Conservation (phyloP, 2,888 invertebrate genomes). For the Leptinotarsa rubiginosa region DNA sequence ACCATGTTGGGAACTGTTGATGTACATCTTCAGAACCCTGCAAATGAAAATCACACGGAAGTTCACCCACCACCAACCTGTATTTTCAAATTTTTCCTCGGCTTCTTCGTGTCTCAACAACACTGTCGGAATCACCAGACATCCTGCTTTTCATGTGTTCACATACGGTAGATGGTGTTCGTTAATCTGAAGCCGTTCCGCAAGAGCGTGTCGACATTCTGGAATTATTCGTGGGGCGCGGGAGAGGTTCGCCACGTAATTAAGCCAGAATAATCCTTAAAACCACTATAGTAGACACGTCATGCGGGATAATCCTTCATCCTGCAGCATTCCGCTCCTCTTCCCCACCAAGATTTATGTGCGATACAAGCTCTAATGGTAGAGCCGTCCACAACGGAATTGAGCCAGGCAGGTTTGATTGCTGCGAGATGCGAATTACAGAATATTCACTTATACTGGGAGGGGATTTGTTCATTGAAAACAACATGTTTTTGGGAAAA, state of each 20-base stretch:
- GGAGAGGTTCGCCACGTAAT: conserved; percentile 58
- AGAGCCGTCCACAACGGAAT: neutral
- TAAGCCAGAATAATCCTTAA: conserved; percentile 59
- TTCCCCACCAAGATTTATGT: conserved; percentile 16
- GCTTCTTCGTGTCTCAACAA: no score
- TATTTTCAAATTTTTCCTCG: no score
- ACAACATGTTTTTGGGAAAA: no score
- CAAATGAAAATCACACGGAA: no score
- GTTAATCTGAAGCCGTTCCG: conserved; percentile 28
- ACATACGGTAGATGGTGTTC: conserved; percentile 21
- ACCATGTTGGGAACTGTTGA: no score
- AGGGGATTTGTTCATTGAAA: no score
- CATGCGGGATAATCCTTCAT: conserved; percentile 59
- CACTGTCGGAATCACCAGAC: neutral
- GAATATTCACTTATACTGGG: no score
- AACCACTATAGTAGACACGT: conserved; percentile 56
- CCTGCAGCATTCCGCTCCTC: conserved; percentile 43
- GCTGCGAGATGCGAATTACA: no score
- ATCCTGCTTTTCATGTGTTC: conserved; percentile 1
- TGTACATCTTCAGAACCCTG: no score
- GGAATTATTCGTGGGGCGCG: conserved; percentile 39
- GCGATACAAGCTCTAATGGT: conserved; percentile 16
- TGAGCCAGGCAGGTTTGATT: no score
- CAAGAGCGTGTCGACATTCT: conserved; percentile 19
- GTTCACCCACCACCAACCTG: no score